Percentiles rank a stretch among this genome's conserved stretches.
Evolutionary conservation across 2,888 invertebrate species (phyloP).

Genomic region (Limulus polyphemus): DNA sequence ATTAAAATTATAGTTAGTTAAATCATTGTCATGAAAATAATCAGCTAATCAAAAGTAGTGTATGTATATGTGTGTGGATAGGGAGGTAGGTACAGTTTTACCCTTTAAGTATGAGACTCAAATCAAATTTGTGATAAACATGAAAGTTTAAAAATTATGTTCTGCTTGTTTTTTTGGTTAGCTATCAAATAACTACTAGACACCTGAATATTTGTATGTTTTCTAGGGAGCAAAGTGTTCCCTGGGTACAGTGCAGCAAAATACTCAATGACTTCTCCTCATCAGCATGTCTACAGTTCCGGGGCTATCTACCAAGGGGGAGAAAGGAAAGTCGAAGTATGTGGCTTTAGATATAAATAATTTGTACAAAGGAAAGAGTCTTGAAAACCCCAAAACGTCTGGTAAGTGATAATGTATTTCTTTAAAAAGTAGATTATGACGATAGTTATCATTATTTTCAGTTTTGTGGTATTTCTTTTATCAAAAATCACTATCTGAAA

Average conservation of each 20-base stretch:
- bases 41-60: too few species aligned
- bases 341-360: slow-evolving; percentile 96
- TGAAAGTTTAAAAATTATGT: too few species aligned
- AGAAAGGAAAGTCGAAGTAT: slow-evolving; percentile 83
- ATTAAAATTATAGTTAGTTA: too few species aligned
- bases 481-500: not conserved
- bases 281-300: slow-evolving; percentile 94
- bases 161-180: too few species aligned
- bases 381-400: slow-evolving; percentile 38
- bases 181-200: too few species aligned
- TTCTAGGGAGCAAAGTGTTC: slow-evolving; percentile 58
- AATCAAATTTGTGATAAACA: too few species aligned
- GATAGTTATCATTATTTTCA: not conserved
- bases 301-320: slow-evolving; percentile 67
- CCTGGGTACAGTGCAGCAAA: slow-evolving; percentile 52
- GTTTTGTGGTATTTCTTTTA: not conserved
- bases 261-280: slow-evolving; percentile 81
- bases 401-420: slow-evolving; percentile 31
- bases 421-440: not conserved
- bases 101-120: too few species aligned
- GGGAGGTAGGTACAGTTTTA: too few species aligned
- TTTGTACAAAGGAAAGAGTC: slow-evolving; percentile 59
- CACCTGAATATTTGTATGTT: slow-evolving; percentile 25
- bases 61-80: too few species aligned
- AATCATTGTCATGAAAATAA: too few species aligned